Percentiles rank a stretch among this genome's conserved stretches.
Evolutionary conservation across 2,888 invertebrate species (phyloP).

Genomic region (Petrophora chlorosata): DNA sequence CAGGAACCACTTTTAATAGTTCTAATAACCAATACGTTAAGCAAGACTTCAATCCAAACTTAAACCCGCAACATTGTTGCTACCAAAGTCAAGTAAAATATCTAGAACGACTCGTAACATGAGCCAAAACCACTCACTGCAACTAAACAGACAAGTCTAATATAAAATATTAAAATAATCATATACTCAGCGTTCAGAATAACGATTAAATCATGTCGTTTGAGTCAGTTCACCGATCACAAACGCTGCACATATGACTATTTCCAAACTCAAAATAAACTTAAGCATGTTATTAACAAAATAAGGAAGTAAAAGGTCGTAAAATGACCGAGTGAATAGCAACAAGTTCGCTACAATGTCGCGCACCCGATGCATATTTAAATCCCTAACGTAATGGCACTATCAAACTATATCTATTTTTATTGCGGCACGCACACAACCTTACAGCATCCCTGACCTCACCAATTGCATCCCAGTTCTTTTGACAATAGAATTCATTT

Average conservation of each 20-base stretch:
- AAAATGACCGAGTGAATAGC: slow-evolving; percentile 51
- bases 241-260: not conserved
- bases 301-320: slow-evolving; percentile 59
- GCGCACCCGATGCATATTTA: slow-evolving; percentile 59
- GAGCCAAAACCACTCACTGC: no score
- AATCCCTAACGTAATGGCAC: slow-evolving; percentile 55
- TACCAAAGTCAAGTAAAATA: no score
- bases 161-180: no score
- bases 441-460: slow-evolving; percentile 18
- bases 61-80: no score
- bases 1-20: no score
- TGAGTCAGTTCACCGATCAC: not conserved
- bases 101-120: no score
- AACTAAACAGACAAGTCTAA: no score
- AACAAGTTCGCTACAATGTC: slow-evolving; percentile 64
- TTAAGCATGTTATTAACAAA: slow-evolving; percentile 53
- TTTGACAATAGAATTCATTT: slow-evolving; percentile 29
- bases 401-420: slow-evolving; percentile 62
- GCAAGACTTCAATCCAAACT: no score
- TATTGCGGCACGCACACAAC: slow-evolving; percentile 46
- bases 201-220: not conserved
- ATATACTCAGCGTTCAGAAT: no score
- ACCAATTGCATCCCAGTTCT: slow-evolving; percentile 27
- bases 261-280: slow-evolving; percentile 37
- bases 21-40: no score